Conservation (phyloP, 1,140 invertebrate species). For the Lethrus apterus region DNA sequence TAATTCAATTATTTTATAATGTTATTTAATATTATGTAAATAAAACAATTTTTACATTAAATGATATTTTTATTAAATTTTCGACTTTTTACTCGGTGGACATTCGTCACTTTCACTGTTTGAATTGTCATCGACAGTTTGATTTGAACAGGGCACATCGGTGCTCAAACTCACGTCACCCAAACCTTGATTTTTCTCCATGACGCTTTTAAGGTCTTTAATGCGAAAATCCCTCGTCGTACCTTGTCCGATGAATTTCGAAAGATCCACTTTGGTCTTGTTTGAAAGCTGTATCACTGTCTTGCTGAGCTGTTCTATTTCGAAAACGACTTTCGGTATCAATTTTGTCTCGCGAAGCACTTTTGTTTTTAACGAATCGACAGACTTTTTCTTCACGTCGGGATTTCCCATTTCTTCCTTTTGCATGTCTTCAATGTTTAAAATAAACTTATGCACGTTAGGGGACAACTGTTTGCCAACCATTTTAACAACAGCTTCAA, state of each 20-base stretch:
- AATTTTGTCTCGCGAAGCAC: conserved; percentile 50
- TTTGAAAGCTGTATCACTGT: conserved; percentile 49
- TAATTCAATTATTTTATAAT: no score
- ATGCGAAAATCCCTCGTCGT: conserved; percentile 51
- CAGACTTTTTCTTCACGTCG: conserved; percentile 30
- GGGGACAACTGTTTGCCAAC: conserved; percentile 49
- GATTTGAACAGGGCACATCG: no score
- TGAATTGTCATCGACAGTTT: conserved; percentile 7
- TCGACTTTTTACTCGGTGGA: no score
- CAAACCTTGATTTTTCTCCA: conserved; percentile 2
- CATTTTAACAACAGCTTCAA: conserved; percentile 49
- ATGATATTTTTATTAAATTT: no score
- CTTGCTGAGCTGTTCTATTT: conserved; percentile 54
- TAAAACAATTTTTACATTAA: no score
- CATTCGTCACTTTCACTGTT: no score
- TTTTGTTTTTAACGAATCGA: conserved; percentile 47
- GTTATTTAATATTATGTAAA: no score
- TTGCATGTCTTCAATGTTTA: conserved; percentile 45
- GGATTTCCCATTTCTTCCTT: conserved; percentile 36
- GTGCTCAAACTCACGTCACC: no score
- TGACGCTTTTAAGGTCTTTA: conserved; percentile 14
- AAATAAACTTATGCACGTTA: conserved; percentile 48
- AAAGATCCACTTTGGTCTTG: conserved; percentile 48
- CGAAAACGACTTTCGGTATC: conserved; percentile 51
- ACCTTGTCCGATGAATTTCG: conserved; percentile 47